Conservation (phyloP, 2,113 vertebrate genomes). For the Crotalus horridus region DNA sequence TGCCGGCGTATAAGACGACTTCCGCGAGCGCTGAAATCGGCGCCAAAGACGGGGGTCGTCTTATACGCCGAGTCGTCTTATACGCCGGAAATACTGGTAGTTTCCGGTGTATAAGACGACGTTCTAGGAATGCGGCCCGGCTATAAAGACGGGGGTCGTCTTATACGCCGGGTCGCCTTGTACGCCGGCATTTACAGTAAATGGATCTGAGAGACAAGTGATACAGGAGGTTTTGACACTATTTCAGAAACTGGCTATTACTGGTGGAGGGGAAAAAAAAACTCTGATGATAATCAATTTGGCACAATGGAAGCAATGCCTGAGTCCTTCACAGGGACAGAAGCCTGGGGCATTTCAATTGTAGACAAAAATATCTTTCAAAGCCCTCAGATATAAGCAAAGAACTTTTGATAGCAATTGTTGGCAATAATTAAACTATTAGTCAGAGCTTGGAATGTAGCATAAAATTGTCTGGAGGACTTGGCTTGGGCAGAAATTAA, state of each 20-base stretch:
- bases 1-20: too few relatives aligned
- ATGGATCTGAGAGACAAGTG: neutral
- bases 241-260: neutral
- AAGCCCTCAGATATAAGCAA: neutral
- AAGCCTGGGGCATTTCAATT: neutral
- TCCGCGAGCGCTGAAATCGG: too few relatives aligned
- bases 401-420: neutral
- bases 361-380: neutral
- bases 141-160: too few relatives aligned
- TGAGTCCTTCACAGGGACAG: neutral
- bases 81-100: too few relatives aligned
- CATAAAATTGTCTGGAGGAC: neutral
- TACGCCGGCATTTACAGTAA: too few relatives aligned
- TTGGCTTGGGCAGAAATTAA: neutral
- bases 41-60: too few relatives aligned
- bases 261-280: accelerated
- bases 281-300: neutral
- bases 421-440: neutral
- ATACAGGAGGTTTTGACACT: neutral
- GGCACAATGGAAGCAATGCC: neutral
- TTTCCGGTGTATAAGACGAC: too few relatives aligned
- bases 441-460: neutral
- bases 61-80: too few relatives aligned
- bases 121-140: too few relatives aligned
- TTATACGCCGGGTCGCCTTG: too few relatives aligned